phyloP scores from a whole-genome alignment of 2,888 invertebrate species.

The Acanthoscelides obtectus region DNA sequence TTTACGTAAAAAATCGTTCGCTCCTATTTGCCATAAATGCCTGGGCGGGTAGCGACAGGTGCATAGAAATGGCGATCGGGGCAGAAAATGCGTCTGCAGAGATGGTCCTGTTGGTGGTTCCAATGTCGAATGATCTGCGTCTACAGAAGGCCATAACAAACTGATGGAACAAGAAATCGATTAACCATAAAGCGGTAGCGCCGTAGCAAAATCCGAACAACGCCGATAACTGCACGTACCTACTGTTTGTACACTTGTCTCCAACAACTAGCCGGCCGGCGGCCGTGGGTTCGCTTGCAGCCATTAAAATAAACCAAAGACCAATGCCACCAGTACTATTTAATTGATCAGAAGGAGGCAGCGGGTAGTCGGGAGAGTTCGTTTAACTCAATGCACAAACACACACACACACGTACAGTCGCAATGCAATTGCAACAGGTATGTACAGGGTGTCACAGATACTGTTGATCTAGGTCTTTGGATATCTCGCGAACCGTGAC shows the following conservation, averaged over 20 bases:
- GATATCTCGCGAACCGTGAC: no score
- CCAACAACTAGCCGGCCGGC: not conserved
- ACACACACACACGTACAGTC: not conserved
- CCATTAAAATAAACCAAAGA: not conserved
- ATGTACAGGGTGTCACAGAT: not conserved
- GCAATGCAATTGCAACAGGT: not conserved
- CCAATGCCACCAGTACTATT: not conserved
- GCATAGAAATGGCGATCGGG: no score
- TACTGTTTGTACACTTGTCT: not conserved
- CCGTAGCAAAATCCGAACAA: not conserved
- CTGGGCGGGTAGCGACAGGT: no score
- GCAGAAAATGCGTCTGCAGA: no score
- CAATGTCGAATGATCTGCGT: not conserved
- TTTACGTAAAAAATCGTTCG: no score
- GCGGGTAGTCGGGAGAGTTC: not conserved
- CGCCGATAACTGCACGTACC: not conserved
- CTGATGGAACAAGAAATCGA: not conserved
- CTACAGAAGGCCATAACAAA: not conserved
- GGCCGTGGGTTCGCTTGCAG: not conserved
- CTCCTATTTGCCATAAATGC: no score
- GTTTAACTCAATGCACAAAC: not conserved
- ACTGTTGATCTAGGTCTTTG: no score
- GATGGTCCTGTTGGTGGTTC: not conserved
- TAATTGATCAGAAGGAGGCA: not conserved
- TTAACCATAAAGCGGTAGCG: not conserved